Percentiles rank a stretch among this genome's conserved stretches.
phyloP scores from a whole-genome alignment of 1,140 invertebrate genomes.

The Psilanteris sp. region DNA sequence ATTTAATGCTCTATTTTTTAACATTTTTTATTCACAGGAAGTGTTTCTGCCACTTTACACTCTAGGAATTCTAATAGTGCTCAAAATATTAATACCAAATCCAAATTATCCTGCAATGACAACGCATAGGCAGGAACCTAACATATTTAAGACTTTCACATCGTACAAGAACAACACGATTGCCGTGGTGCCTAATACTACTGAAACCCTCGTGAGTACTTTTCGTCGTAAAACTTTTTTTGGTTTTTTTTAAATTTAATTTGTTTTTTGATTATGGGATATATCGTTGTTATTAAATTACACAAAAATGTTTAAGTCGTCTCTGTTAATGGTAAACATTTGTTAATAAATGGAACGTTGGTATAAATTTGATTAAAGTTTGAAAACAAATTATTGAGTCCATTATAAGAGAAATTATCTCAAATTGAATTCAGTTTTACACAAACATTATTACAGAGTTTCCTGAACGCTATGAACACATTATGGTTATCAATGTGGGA shows the following conservation, averaged over 20 bases:
- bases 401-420: too few relatives aligned
- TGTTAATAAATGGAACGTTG: too few relatives aligned
- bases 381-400: too few relatives aligned
- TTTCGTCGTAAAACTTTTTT: too few relatives aligned
- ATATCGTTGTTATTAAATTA: too few relatives aligned
- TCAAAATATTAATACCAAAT: conserved; percentile 86
- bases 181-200: conserved; percentile 84
- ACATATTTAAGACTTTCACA: conserved; percentile 83
- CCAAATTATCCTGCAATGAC: conserved; percentile 86
- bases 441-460: conserved; percentile 81
- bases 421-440: too few relatives aligned
- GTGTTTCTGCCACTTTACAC: conserved; percentile 87
- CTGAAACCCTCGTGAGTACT: conserved; percentile 82
- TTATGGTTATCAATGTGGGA: conserved; percentile 80
- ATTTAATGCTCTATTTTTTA: too few relatives aligned
- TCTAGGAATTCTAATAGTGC: conserved; percentile 85
- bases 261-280: too few relatives aligned
- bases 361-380: too few relatives aligned
- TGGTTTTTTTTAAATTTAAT: too few relatives aligned
- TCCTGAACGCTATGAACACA: conserved; percentile 83
- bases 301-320: too few relatives aligned
- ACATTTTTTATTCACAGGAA: conserved; percentile 82
- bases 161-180: conserved; percentile 83
- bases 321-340: too few relatives aligned
- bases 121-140: conserved; percentile 81